phyloP scores from a whole-genome alignment of 92 coral and sea anemone genomes.

The Porites rus region DNA sequence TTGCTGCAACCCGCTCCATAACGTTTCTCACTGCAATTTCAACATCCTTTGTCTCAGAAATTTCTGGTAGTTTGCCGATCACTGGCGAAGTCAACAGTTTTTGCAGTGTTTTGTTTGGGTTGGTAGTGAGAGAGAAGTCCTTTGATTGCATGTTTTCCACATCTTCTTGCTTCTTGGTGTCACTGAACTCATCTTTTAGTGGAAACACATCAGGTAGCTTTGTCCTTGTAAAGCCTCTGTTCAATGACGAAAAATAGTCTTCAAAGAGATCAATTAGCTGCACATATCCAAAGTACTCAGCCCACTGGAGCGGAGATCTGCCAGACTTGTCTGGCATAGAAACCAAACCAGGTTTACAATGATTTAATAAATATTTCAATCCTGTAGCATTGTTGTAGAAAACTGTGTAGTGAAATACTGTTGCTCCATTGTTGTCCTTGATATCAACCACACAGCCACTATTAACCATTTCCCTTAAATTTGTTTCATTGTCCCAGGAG shows the following conservation, averaged over 20 bases:
- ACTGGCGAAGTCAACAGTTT: constrained; percentile 28
- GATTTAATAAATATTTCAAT: constrained; percentile 21
- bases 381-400: constrained; percentile 11
- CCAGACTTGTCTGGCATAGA: constrained; percentile 32
- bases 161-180: constrained; percentile 20
- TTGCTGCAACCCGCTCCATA: constrained; percentile 15
- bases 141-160: constrained; percentile 33
- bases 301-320: constrained; percentile 38
- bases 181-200: constrained; percentile 9
- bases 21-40: constrained; percentile 15
- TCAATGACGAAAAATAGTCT: background rate
- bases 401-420: constrained; percentile 41
- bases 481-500: constrained; percentile 18
- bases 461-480: constrained; percentile 2
- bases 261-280: constrained; percentile 23
- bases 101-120: constrained; percentile 32
- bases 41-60: constrained; percentile 12
- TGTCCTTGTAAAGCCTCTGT: background rate
- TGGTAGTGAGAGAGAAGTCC: constrained; percentile 13
- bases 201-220: constrained; percentile 28
- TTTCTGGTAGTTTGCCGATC: constrained; percentile 30
- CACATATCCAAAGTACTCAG: constrained; percentile 36
- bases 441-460: constrained; percentile 8
- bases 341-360: constrained; percentile 12
- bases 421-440: constrained; percentile 42